Evolutionary conservation across 2,888 invertebrate genomes (phyloP).

Genomic region (Agapostemon virescens): DNA sequence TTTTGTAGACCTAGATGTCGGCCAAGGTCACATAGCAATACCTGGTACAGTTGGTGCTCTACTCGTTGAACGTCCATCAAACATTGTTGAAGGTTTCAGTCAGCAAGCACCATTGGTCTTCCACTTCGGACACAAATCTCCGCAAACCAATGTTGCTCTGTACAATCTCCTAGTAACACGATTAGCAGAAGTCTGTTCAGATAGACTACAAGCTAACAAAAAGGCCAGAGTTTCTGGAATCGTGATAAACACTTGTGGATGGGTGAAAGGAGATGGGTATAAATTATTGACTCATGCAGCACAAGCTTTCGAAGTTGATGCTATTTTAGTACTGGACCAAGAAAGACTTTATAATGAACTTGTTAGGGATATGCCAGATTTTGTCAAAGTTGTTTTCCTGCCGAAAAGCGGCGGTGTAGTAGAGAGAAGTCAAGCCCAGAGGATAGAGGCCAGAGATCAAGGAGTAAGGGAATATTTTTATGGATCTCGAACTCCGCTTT

Average conservation of each 20-base stretch:
- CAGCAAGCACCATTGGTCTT: slow-evolving; percentile 96
- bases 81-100: slow-evolving; percentile 96
- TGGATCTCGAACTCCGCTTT: slow-evolving; percentile 89
- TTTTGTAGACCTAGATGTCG: slow-evolving; percentile 97
- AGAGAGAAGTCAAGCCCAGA: slow-evolving; percentile 87
- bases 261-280: slow-evolving; percentile 96
- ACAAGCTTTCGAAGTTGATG: slow-evolving; percentile 96
- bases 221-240: slow-evolving; percentile 94
- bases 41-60: slow-evolving; percentile 96
- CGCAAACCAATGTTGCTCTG: slow-evolving; percentile 89
- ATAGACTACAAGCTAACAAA: slow-evolving; percentile 92
- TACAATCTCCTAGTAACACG: slow-evolving; percentile 92
- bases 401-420: slow-evolving; percentile 99
- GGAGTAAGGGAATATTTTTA: slow-evolving; percentile 97
- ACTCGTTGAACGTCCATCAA: slow-evolving; percentile 94
- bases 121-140: slow-evolving; percentile 94
- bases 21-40: slow-evolving; percentile 95
- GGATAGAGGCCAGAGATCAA: slow-evolving; percentile 89
- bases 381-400: slow-evolving; percentile 93
- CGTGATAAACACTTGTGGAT: slow-evolving; percentile 98
- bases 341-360: slow-evolving; percentile 97
- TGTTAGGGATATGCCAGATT: slow-evolving; percentile 94
- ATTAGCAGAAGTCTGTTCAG: slow-evolving; percentile 92
- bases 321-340: slow-evolving; percentile 97
- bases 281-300: slow-evolving; percentile 92